A percentile compares a stretch with the other conserved stretches of the same genome.
phyloP scores from a whole-genome alignment of 2,113 vertebrate genomes.

The Ptyas mucosa region DNA sequence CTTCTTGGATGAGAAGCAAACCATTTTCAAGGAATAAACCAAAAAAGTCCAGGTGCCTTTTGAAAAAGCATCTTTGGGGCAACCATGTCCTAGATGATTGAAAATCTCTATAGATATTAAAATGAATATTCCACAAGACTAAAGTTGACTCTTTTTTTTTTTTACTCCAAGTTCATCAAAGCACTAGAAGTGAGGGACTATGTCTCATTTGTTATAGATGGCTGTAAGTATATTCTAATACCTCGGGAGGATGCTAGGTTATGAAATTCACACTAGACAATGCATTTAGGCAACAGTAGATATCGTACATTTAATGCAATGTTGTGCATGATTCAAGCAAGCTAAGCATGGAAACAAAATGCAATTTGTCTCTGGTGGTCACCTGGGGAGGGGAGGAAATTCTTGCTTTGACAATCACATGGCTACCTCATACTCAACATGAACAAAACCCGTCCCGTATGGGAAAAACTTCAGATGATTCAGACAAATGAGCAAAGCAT shows the following conservation, averaged over 20 bases:
- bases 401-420: constrained; percentile 1
- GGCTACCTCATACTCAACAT: background rate
- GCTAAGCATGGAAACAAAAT: background rate
- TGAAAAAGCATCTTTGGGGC: too few relatives aligned
- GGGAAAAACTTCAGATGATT: background rate
- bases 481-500: background rate
- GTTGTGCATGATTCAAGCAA: background rate
- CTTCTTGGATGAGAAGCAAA: background rate
- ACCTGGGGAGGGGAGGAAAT: background rate
- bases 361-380: background rate
- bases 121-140: background rate
- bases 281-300: background rate
- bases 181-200: background rate
- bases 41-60: background rate
- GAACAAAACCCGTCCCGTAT: background rate
- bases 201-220: background rate
- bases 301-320: background rate
- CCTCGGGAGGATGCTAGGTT: background rate
- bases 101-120: background rate
- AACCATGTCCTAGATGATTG: too few relatives aligned
- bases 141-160: background rate
- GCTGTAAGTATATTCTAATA: background rate
- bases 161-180: background rate
- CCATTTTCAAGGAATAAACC: background rate
- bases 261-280: background rate